Evolutionary conservation across 1,140 invertebrate species (phyloP).

Genomic region (Pantala flavescens): DNA sequence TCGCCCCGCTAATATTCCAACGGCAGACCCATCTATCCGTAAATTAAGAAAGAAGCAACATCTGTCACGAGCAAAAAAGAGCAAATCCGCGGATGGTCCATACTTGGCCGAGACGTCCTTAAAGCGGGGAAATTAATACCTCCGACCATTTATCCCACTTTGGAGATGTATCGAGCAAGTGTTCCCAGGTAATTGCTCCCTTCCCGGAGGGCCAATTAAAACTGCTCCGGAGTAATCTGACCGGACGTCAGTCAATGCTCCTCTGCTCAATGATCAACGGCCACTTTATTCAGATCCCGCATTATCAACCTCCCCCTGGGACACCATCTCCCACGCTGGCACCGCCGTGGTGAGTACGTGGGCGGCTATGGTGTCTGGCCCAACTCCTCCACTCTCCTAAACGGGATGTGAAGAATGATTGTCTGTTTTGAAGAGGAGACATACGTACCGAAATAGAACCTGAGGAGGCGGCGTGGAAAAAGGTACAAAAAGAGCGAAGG

Average conservation of each 20-base stretch:
- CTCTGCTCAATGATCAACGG: neutral
- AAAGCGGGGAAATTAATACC: too few species aligned
- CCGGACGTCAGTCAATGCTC: neutral
- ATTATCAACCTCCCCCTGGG: neutral
- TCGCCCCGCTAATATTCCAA: too few species aligned
- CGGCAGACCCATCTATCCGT: too few species aligned
- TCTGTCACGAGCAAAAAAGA: too few species aligned
- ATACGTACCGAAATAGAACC: neutral
- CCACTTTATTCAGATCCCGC: neutral
- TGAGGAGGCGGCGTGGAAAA: neutral
- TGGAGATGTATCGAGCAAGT: neutral
- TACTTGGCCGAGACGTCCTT: too few species aligned
- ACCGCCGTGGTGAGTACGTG: neutral
- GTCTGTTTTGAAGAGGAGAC: neutral
- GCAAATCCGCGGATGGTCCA: too few species aligned
- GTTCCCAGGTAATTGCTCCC: neutral
- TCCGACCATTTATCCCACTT: too few species aligned
- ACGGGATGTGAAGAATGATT: conserved; percentile 5
- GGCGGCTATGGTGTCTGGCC: neutral
- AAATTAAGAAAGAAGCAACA: too few species aligned
- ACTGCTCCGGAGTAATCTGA: neutral
- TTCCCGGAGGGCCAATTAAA: neutral
- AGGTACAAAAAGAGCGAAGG: neutral
- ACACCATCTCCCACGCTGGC: neutral
- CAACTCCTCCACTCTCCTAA: conserved; percentile 4